Evolutionary conservation across 2,888 invertebrate species (phyloP), one percentile per base, ranked within the genome.

Genomic region (Andrena camellia): DNA sequence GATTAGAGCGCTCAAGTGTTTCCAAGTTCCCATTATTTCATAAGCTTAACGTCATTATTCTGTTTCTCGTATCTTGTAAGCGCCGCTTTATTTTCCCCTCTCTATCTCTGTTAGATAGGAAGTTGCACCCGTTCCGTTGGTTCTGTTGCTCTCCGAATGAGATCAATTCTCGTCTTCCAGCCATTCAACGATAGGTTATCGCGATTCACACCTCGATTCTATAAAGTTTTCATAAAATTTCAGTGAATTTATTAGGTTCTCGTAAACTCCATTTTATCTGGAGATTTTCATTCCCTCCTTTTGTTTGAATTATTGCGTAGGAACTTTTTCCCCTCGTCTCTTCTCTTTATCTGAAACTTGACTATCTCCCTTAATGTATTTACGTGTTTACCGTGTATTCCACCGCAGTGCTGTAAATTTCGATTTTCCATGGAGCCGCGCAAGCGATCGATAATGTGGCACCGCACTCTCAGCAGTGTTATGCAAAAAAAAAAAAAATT

Each of bases 1-100:
- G 87, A 87, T 87, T 87, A 87, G 81, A 35, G 35, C 67, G 20
- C 54, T 52, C n/a, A 64, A 80, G 73, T 50, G 74, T 76, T 68
- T 75, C 29, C 59, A 48, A 54, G 57, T 71, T 77, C 70, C 59
- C 33, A 74, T 79, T 78, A 60, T 71, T 64, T 64, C 80, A 67
- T 70, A 71, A 69, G 54, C 59, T 31, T 23, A 26, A n/a, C 48
- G 67, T 26, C 69, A 23, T 72, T 48, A 20, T 50, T 42, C 59
- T 60, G n/a, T 69, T 72, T 54, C 20, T 26, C 52, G 17, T 60
- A 50, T 52, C 52, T 52, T 17, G 0, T 8, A 57, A 59, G 60
- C 42, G 10, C 1, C 59, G 59, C 42, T 62, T 48, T 31, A 74
- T 78, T 63, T n/a, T 54, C 31, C 17, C 2, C 33, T 35, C 13